Evolutionary conservation across 2,797 vertebrate genomes (phyloP), one percentile per base, ranked within the genome.

Genomic region (Leptoclinus maculatus): DNA sequence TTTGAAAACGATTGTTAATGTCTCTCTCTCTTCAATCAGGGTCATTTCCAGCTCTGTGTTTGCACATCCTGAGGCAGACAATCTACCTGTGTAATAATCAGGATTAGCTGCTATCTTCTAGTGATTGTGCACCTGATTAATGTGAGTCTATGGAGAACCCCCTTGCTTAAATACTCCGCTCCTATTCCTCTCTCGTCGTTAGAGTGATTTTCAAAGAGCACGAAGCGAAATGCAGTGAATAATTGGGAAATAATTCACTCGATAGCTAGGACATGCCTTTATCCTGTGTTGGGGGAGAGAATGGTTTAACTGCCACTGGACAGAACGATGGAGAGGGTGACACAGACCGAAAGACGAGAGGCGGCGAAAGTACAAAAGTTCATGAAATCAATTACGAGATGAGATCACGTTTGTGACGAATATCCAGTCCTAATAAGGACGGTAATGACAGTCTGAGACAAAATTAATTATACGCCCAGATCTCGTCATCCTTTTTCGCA

Each of bases 351-450:
- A 80, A 75, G 71, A 83, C 27, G 58, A 79, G 32, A 79, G 29
- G 43, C 47, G 63, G 67, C 23, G 2, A 66, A 67, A 65, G 58
- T 64, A 58, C 39, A 38, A 65, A 79, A 79, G 72, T 87, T 21
- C 88, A 91, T 89, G 45, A 81, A 87, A 85, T 85, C 86, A 88
- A 75, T 93, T 89, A 89, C 25, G 57, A 82, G 83, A 88, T 80
- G 71, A 79, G 75, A 90, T 92, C 74, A 73, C 67, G 74, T 87
- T 81, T 78, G 79, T 38, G 45, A 73, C 29, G 23, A 81, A 73
- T 71, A 78, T 78, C 69, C 74, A 66, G 60, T 41, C 16, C 25
- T 41, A 83, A 90, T 84, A 82, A 86, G 66, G 60, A 74, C 43
- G n/a, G 53, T 59, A 21, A 79, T 86, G 87, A 88, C 79, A 71